phyloP scores from a whole-genome alignment of 2,797 vertebrate species.

The Harpagifer antarcticus region DNA sequence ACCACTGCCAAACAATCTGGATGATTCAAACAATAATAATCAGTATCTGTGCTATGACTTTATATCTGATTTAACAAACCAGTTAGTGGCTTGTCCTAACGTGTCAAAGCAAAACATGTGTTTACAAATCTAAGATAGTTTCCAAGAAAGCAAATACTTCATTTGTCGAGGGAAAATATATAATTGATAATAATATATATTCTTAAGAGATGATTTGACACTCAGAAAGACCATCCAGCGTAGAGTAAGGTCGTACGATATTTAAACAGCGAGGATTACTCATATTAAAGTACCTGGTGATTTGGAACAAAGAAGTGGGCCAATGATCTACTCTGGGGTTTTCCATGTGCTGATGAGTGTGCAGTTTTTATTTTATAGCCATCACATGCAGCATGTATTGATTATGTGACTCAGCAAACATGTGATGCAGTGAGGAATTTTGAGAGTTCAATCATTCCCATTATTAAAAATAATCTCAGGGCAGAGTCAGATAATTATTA shows the following conservation, averaged over 20 bases:
- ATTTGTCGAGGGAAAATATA: no score
- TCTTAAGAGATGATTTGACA: not conserved
- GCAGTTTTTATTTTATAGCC: constrained; percentile 17
- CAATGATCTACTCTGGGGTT: constrained; percentile 48
- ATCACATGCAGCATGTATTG: not conserved
- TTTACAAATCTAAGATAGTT: no score
- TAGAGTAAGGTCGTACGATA: not conserved
- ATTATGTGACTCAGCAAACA: constrained; percentile 54
- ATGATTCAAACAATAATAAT: no score
- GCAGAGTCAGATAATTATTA: not conserved
- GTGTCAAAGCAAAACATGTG: no score
- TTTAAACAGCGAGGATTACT: constrained; percentile 24
- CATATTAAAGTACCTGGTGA: constrained; percentile 43
- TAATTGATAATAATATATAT: not conserved
- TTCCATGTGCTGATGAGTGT: constrained; percentile 47
- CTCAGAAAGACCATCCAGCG: constrained; percentile 5
- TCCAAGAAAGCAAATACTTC: no score
- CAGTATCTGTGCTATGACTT: no score
- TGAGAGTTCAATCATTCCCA: constrained; percentile 11
- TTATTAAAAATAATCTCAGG: not conserved
- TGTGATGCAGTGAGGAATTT: constrained; percentile 32
- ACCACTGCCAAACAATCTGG: no score
- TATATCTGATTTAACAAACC: no score
- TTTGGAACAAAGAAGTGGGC: constrained; percentile 33
- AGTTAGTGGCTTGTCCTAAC: no score